Base-by-base conservation (phyloP, 2,888 invertebrate species). In the Campoplex capitator region DNA sequence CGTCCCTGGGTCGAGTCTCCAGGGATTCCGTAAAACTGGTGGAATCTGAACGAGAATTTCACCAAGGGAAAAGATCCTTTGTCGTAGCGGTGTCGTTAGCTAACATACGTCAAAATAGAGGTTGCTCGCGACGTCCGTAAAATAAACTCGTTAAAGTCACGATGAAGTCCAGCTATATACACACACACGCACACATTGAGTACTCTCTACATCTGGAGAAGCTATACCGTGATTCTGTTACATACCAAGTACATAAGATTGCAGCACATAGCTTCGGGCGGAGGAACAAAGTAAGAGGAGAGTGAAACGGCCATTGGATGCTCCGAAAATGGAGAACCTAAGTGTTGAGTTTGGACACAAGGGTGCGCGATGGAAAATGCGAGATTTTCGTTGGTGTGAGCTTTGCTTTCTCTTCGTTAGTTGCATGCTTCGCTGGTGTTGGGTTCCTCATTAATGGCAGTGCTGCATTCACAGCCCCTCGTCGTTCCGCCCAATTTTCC, bases 381-480 rank as follows among this genome's bases (percentile, higher is more conserved):
- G 68, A 51, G 89, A 89, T 87, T 90, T 89, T 91, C 88, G 89
- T 88, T 90, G 88, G 89, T 87, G 88, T 62, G 65, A 78, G 67
- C 58, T 32, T 32, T 45, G 70, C 90, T 16, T 58, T 82, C 88
- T 89, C 87, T 89, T 91, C 89, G 92, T 90, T 92, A 90, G 91
- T 89, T 85, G 88, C 83, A 71, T 91, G 91, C 91, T 90, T 91
- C 89, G 89, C 89, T 88, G 54, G 74, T 74, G 89, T 89, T 90
- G 88, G 90, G 89, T 90, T 92, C 91, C 92, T 93, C 92, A 92
- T 92, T 92, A 92, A 88, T 88, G 90, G 88, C 90, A 91, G 90
- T 90, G 90, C 54, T 91, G 92, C 91, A 91, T 92, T 92, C 92
- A 92, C 92, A 92, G 6, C 91, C 91, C 90, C 84, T 76, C 75